phyloP scores from a whole-genome alignment of 2,797 vertebrate genomes.

The Siniperca obscura region DNA sequence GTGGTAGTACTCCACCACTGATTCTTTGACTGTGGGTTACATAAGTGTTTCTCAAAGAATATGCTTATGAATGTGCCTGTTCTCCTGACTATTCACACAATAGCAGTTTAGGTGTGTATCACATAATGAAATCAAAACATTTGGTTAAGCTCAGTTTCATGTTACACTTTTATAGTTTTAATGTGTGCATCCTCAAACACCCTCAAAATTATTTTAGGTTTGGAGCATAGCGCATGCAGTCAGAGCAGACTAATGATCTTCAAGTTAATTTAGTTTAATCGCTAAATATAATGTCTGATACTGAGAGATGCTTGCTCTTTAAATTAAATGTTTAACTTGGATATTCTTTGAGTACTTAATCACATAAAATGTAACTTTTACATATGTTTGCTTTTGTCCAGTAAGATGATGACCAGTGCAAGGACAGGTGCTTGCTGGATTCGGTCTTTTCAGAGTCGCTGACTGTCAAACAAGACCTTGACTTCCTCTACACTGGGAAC shows the following conservation, averaged over 20 bases:
- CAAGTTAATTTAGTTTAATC: not conserved
- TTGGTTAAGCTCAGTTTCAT: too few relatives aligned
- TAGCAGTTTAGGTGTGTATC: not conserved
- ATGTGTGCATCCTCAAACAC: not conserved
- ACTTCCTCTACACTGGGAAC: not conserved
- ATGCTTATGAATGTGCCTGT: not conserved
- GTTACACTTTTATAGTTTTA: too few relatives aligned
- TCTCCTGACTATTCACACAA: not conserved
- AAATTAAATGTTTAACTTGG: not conserved
- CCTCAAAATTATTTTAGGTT: not conserved
- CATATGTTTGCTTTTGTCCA: not conserved
- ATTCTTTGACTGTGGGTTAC: not conserved
- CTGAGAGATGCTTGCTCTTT: too few relatives aligned
- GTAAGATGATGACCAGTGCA: not conserved
- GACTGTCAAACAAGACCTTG: not conserved
- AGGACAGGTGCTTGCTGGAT: not conserved
- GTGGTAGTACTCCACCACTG: not conserved
- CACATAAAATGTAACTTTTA: not conserved
- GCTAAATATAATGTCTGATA: not conserved
- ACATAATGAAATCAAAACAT: too few relatives aligned
- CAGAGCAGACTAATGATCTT: not conserved
- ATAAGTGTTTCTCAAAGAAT: not conserved
- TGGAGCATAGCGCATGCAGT: not conserved
- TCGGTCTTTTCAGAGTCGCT: not conserved
- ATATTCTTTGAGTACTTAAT: not conserved